A percentile compares a stretch with the other conserved stretches of the same genome.
Evolutionary conservation across 2,113 vertebrate genomes (phyloP).

Genomic region (Phylloscopus whistleri): DNA sequence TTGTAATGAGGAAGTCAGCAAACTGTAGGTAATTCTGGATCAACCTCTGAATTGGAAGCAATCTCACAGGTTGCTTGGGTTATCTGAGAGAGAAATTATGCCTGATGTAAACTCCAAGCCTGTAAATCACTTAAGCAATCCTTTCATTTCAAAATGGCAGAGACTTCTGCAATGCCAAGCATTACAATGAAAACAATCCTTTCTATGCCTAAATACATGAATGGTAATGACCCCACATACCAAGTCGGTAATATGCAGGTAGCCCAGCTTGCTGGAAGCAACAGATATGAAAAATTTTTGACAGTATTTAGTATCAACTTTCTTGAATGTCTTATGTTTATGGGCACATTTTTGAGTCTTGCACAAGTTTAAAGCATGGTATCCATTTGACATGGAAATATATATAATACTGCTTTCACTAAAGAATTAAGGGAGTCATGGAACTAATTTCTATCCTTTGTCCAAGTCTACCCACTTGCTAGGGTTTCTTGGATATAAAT

Average conservation of each 20-base stretch:
- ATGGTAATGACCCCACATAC: neutral
- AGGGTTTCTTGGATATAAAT: neutral
- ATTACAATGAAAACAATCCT: neutral
- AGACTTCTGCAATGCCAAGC: neutral
- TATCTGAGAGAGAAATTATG: neutral
- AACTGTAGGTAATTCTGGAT: neutral
- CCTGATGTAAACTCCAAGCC: neutral
- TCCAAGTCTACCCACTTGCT: neutral
- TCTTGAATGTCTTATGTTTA: slow-evolving; percentile 14
- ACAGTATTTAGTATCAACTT: neutral
- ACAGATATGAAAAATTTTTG: neutral
- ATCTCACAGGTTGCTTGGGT: neutral
- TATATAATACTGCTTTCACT: neutral
- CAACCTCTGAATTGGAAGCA: neutral
- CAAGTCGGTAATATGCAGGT: neutral
- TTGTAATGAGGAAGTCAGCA: neutral
- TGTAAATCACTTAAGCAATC: neutral
- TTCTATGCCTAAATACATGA: neutral
- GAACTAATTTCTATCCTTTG: neutral
- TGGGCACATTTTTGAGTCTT: neutral
- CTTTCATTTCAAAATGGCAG: neutral
- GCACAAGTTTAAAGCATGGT: neutral
- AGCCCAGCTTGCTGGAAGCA: neutral
- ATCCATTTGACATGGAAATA: neutral
- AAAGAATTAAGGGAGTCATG: neutral